Percentiles rank a stretch among this genome's conserved stretches.
These are phyloP conservation scores for Phortica magna DNA, from an alignment of 2,888 invertebrate species.

Conservation along the genomic window DNA sequence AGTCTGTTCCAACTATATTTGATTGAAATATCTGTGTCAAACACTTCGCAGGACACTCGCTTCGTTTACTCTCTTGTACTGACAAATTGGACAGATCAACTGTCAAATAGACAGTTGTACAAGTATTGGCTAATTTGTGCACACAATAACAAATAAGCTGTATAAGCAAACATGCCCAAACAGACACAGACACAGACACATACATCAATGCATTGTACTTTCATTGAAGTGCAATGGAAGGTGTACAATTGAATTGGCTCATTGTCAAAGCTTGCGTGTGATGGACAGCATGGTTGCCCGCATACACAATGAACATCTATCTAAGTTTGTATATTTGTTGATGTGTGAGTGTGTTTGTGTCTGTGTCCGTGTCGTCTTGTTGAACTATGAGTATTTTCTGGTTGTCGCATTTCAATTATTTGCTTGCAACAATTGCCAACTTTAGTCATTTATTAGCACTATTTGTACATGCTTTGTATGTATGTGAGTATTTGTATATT, in stretches of 20 bases:
- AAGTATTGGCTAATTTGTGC: conserved; percentile 28
- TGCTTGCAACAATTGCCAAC: conserved; percentile 6
- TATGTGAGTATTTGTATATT: background rate
- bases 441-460: background rate
- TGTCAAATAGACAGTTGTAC: conserved; percentile 21
- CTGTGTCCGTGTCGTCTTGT: background rate
- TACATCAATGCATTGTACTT: background rate
- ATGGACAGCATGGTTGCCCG: conserved; percentile 26
- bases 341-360: conserved; percentile 9
- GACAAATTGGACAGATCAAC: conserved; percentile 16
- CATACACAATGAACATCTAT: conserved; percentile 7
- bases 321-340: background rate
- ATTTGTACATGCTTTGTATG: background rate
- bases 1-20: no score
- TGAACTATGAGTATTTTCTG: conserved; percentile 1
- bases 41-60: background rate
- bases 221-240: background rate
- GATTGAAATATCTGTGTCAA: background rate
- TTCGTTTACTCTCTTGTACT: background rate
- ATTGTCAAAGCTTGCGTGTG: conserved; percentile 23
- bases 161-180: background rate
- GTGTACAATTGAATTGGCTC: conserved; percentile 5
- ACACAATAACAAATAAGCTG: conserved; percentile 17
- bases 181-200: background rate
- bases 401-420: conserved; percentile 8